Base-by-base conservation (phyloP, 1,140 invertebrate species). In the Psilanteris sp. region DNA sequence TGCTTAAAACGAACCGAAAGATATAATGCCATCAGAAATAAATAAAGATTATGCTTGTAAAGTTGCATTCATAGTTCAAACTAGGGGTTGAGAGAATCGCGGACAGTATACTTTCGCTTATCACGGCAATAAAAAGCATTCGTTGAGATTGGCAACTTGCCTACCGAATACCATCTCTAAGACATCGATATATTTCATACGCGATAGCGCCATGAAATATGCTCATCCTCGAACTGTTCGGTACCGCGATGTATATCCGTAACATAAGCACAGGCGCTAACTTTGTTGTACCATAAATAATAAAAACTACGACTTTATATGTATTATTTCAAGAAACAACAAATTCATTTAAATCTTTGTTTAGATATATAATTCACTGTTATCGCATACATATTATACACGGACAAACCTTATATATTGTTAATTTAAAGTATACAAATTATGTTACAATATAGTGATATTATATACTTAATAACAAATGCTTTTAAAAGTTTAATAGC, bases 101-200 rank as follows among this genome's bases (percentile, higher is more conserved):
- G 64, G 14, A 31, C 34, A 44, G 34, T 57, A 48, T 67, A 50
- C 70, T 67, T 57, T 68, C 59, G 83, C 83, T 85, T 84, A 84
- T 84, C 82, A 75, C 26, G 59, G 77, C 76, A 85, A 85, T 85
- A 85, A 85, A 85, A 85, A 81, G 57, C 78, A 82, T 82, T 81
- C 81, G 48, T 67, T 62, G 78, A 79, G 79, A 84, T 86, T 82
- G 79, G 83, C 79, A 84, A 78, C 76, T 78, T 82, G 79, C 83
- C 80, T 77, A 72, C 20, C 31, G 73, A 71, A 71, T 73, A 67
- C 41, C 74, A 59, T 79, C 61, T 79, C 57, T 70, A 37, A 54
- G 29, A 64, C 31, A 66, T 77, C 52, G 59, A 78, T 79, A 79
- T 61, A 70, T 41, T 39, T 44, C 36, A 31, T 18, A 15, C 27